phyloP scores from a whole-genome alignment of 2,888 invertebrate genomes.

The Podabrus alpinus region DNA sequence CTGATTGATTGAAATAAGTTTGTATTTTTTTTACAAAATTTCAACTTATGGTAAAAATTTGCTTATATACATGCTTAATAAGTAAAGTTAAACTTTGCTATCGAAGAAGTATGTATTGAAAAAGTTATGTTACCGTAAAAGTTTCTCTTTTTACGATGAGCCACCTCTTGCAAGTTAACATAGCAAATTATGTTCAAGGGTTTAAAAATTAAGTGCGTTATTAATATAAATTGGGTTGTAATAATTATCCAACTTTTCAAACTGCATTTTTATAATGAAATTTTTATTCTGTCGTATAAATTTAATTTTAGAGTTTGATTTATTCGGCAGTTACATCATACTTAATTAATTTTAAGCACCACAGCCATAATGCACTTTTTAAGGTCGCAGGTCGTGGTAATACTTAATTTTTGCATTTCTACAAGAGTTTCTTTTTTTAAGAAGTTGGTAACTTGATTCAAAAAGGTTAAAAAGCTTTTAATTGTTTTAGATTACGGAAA shows the following conservation, averaged over 20 bases:
- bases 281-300: neutral
- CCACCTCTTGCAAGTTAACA: neutral
- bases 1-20: neutral
- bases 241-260: neutral
- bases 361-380: too few species aligned
- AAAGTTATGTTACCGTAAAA: neutral
- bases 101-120: neutral
- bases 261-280: neutral
- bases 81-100: neutral
- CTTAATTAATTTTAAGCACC: neutral
- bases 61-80: neutral
- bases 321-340: too few species aligned
- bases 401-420: neutral
- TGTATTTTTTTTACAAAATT: too few species aligned
- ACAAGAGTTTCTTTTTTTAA: neutral
- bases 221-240: neutral
- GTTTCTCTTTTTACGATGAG: neutral
- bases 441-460: neutral
- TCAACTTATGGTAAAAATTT: too few species aligned
- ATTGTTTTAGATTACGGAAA: neutral
- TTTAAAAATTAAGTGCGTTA: neutral
- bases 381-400: too few species aligned
- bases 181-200: neutral
- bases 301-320: too few species aligned
- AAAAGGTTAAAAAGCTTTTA: neutral